Percentiles rank a stretch among this genome's conserved stretches.
Evolutionary conservation across 2,113 vertebrate species (phyloP).

Genomic region (Alexandromys fortis): DNA sequence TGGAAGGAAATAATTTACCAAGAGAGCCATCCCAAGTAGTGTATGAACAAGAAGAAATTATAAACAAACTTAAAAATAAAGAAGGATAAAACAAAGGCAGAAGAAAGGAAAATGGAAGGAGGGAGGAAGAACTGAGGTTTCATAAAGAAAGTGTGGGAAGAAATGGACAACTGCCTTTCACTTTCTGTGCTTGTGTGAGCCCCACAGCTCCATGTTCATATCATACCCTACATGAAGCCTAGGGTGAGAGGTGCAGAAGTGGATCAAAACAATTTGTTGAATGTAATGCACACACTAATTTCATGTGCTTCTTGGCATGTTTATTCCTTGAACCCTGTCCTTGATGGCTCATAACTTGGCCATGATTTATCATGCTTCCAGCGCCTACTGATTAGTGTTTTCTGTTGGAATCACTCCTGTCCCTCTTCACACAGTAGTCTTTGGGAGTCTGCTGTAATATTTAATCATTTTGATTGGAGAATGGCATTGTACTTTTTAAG

Average conservation of each 20-base stretch:
- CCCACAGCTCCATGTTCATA: neutral
- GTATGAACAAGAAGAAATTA: neutral
- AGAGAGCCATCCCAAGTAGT: neutral
- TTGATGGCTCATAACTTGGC: neutral
- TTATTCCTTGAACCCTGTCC: conserved; percentile 8
- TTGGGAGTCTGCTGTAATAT: neutral
- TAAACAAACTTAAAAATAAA: neutral
- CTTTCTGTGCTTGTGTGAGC: neutral
- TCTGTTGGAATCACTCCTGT: neutral
- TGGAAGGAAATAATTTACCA: neutral
- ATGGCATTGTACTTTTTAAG: neutral
- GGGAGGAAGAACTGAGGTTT: neutral
- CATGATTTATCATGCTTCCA: neutral
- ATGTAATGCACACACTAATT: neutral
- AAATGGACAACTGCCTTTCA: neutral
- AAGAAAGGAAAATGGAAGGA: neutral
- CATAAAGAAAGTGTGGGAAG: neutral
- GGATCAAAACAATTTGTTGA: neutral
- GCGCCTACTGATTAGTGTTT: neutral
- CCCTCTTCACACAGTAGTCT: neutral
- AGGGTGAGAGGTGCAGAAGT: neutral
- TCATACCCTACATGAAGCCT: neutral
- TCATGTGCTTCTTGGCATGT: neutral
- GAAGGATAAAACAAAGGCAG: neutral
- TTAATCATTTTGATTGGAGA: neutral